A percentile compares a stretch with the other conserved stretches of the same genome.
Evolutionary conservation across 2,113 vertebrate species (phyloP).

Genomic region (Hydrochoerus hydrochaeris): DNA sequence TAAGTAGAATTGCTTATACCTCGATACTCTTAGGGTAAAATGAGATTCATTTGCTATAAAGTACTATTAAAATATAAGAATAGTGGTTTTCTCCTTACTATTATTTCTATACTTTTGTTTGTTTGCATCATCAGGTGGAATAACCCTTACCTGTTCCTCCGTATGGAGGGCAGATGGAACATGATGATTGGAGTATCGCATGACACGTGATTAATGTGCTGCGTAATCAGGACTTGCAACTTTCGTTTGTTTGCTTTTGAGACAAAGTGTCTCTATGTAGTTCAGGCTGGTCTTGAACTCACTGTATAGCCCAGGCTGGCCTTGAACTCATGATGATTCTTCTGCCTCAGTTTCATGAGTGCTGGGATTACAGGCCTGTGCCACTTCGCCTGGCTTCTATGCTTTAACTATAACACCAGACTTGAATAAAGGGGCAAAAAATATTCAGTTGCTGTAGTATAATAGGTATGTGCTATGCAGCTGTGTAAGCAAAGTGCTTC

Average conservation of each 20-base stretch:
- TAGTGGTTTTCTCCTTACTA: neutral
- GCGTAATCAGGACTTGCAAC: conserved; percentile 65
- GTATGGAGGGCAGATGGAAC: conserved; percentile 57
- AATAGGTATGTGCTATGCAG: neutral
- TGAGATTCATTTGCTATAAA: neutral
- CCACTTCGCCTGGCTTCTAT: neutral
- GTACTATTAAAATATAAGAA: neutral
- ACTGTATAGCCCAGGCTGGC: too few relatives aligned
- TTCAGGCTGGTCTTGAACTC: too few relatives aligned
- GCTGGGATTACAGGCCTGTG: too few relatives aligned
- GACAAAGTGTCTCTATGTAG: too few relatives aligned
- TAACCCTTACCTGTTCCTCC: conserved; percentile 86
- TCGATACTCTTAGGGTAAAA: neutral
- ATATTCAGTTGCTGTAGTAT: neutral
- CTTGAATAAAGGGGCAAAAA: neutral
- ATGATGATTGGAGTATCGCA: conserved; percentile 83
- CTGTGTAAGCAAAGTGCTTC: neutral
- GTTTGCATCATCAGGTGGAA: conserved; percentile 84
- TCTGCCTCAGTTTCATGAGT: too few relatives aligned
- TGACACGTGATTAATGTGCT: conserved; percentile 82
- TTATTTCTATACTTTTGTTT: neutral
- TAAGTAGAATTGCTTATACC: neutral
- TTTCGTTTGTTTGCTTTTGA: too few relatives aligned
- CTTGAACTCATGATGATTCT: too few relatives aligned
- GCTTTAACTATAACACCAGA: neutral